These are phyloP conservation scores for Planiliza haematocheilus DNA, from an alignment of 2,113 vertebrate genomes.

Conservation along the genomic window DNA sequence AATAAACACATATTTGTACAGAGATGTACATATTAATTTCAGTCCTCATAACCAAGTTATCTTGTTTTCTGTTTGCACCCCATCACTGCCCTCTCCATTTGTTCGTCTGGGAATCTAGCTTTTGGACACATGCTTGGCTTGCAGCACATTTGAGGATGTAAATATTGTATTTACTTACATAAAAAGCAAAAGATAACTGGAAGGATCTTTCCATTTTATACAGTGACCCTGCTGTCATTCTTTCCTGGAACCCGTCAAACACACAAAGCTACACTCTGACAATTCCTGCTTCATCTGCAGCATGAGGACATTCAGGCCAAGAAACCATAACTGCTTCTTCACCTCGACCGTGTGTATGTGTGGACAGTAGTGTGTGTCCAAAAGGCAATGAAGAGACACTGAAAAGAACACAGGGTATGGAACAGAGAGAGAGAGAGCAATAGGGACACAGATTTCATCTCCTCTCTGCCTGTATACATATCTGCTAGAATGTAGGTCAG, in stretches of 20 bases:
- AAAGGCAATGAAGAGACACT: slow-evolving; percentile 38
- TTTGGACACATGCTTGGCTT: background rate
- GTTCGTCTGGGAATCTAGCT: background rate
- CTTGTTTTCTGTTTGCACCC: background rate
- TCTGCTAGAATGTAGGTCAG: slow-evolving; percentile 83
- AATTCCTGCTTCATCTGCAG: slow-evolving; percentile 35
- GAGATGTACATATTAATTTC: slow-evolving; percentile 5
- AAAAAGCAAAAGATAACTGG: background rate
- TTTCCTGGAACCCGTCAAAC: slow-evolving; percentile 48
- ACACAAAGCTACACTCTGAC: slow-evolving; percentile 27
- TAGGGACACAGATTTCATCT: slow-evolving; percentile 68
- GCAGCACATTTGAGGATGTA: background rate
- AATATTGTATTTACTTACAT: slow-evolving; percentile 26
- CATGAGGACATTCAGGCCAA: slow-evolving; percentile 33
- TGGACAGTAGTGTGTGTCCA: slow-evolving; percentile 31
- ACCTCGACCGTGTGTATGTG: background rate
- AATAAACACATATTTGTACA: slow-evolving; percentile 16
- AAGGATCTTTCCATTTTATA: slow-evolving; percentile 15
- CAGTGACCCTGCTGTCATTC: slow-evolving; percentile 5
- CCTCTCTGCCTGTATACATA: slow-evolving; percentile 72
- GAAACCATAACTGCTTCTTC: slow-evolving; percentile 32
- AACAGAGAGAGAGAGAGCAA: slow-evolving; percentile 55
- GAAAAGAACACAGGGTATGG: slow-evolving; percentile 58
- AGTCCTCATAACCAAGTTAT: slow-evolving; percentile 3
- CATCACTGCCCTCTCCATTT: background rate